Percentiles rank a stretch among this genome's conserved stretches.
phyloP scores from a whole-genome alignment of 2,797 vertebrate genomes.

The Sardinella longiceps region DNA sequence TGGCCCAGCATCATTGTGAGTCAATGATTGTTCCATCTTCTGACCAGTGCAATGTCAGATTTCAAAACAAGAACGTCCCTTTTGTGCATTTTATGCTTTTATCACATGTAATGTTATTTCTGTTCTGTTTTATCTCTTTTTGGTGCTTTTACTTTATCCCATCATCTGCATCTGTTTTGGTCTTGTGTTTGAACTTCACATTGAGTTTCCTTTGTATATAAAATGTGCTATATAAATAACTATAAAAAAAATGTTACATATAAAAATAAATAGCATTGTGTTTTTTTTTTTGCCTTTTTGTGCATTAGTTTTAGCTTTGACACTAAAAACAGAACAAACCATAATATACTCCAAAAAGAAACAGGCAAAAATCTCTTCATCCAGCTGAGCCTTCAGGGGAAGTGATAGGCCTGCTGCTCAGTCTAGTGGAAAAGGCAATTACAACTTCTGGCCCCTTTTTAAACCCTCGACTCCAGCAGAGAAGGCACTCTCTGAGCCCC shows the following conservation, averaged over 20 bases:
- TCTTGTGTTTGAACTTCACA: too few species aligned
- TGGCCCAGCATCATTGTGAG: background rate
- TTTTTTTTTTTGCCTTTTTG: too few species aligned
- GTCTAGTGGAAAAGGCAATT: constrained; percentile 39
- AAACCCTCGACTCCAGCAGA: background rate
- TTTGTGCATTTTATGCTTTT: too few species aligned
- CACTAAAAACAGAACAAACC: background rate
- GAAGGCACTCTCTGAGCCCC: background rate
- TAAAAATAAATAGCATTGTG: too few species aligned
- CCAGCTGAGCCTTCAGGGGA: background rate
- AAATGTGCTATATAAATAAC: too few species aligned
- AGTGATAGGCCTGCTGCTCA: constrained; percentile 28
- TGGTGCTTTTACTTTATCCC: too few species aligned
- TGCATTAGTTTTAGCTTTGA: background rate
- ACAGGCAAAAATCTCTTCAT: background rate
- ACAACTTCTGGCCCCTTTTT: constrained; percentile 19
- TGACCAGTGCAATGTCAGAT: background rate
- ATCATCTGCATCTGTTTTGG: too few species aligned
- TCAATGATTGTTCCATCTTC: background rate
- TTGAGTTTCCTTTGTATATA: too few species aligned
- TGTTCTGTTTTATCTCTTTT: too few species aligned
- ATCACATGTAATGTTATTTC: too few species aligned
- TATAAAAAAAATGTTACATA: too few species aligned
- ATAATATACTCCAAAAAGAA: background rate
- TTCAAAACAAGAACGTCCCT: background rate